A percentile compares a stretch with the other conserved stretches of the same genome.
Evolutionary conservation across 2,113 vertebrate genomes (phyloP).

Genomic region (Corapipo altera): DNA sequence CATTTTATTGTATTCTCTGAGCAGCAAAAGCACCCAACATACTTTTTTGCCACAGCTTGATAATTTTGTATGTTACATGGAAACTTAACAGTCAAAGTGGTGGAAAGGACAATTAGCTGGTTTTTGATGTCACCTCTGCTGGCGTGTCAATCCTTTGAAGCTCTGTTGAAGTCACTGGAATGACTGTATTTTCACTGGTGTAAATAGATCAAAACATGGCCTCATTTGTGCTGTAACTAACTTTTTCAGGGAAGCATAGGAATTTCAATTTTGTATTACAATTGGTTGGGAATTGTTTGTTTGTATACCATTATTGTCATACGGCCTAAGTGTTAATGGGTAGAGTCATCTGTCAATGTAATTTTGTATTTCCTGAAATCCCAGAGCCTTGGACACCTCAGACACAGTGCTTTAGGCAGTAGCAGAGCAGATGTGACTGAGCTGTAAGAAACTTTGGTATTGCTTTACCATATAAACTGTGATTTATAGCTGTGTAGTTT

Average conservation of each 20-base stretch:
- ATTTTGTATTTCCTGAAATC: not conserved
- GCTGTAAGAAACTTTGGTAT: not conserved
- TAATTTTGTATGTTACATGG: not conserved
- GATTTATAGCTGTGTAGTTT: not conserved
- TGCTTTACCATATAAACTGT: not conserved
- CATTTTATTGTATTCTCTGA: not conserved
- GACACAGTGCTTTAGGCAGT: not conserved
- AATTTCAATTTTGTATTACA: conserved; percentile 4
- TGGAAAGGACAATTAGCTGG: not conserved
- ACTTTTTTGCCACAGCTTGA: not conserved
- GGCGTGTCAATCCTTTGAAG: not conserved
- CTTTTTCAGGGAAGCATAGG: not conserved
- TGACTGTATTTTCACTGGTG: not conserved
- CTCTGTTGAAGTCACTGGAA: not conserved
- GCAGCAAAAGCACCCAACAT: not conserved
- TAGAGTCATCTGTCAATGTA: not conserved
- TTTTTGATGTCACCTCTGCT: not conserved
- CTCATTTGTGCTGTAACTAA: not conserved
- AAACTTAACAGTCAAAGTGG: not conserved
- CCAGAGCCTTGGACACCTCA: not conserved
- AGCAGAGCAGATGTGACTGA: not conserved
- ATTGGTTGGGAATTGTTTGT: not conserved
- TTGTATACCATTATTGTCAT: not conserved
- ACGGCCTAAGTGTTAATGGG: not conserved
- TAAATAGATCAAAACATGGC: not conserved